Conservation (phyloP, 2,113 vertebrate species). For the Heloderma charlesbogerti region DNA sequence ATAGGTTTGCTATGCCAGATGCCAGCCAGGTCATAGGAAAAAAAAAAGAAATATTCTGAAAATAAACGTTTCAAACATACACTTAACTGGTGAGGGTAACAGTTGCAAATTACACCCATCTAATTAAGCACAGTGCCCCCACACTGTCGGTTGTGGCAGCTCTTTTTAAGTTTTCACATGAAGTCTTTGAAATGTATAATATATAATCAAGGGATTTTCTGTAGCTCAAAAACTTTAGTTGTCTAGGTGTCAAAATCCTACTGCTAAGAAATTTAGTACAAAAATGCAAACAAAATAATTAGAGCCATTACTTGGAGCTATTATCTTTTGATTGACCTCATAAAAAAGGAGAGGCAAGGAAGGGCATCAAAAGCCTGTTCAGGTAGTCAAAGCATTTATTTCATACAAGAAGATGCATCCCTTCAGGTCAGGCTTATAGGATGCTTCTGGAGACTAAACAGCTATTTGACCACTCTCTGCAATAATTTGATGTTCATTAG, state of each 20-base stretch:
- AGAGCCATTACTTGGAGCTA: neutral
- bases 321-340: neutral
- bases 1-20: slow-evolving; percentile 1
- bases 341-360: neutral
- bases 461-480: fast-evolving
- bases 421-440: neutral
- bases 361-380: neutral
- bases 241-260: slow-evolving; percentile 42
- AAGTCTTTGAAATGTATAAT: slow-evolving; percentile 20
- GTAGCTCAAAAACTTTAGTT: slow-evolving; percentile 28
- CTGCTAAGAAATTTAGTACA: slow-evolving; percentile 37
- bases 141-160: slow-evolving; percentile 52
- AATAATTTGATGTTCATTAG: neutral
- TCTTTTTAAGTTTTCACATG: slow-evolving; percentile 40
- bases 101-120: slow-evolving; percentile 40
- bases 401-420: neutral
- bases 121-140: slow-evolving; percentile 31
- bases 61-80: slow-evolving; percentile 31
- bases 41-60: neutral
- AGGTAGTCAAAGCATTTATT: neutral
- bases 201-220: slow-evolving; percentile 36
- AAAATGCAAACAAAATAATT: slow-evolving; percentile 24
- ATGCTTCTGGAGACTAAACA: fast-evolving
- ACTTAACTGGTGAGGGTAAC: slow-evolving; percentile 38
- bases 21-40: slow-evolving; percentile 15